phyloP scores from a whole-genome alignment of 1,140 invertebrate genomes.

The Cyclina sinensis region DNA sequence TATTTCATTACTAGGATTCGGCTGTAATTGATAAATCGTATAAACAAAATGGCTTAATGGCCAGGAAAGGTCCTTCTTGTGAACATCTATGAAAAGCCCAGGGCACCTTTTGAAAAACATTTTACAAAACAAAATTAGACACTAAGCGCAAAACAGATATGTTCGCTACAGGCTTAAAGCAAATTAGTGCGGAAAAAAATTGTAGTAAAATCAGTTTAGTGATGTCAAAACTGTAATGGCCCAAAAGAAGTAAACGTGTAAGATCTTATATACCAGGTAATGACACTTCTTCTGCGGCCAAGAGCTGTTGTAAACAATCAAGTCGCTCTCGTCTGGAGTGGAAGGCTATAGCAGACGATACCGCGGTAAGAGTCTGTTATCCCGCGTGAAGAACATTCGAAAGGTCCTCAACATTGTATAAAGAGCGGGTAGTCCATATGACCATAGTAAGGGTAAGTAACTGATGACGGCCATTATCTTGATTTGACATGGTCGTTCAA shows the following conservation, averaged over 20 bases:
- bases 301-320: slow-evolving; percentile 43
- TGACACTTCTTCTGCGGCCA: not conserved
- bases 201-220: not conserved
- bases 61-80: slow-evolving; percentile 24
- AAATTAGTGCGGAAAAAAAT: not conserved
- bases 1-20: slow-evolving; percentile 55
- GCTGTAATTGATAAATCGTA: slow-evolving; percentile 62
- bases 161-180: not conserved
- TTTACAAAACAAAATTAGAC: not conserved
- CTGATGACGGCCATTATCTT: slow-evolving; percentile 18
- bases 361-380: slow-evolving; percentile 33
- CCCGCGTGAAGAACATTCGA: slow-evolving; percentile 34
- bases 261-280: slow-evolving; percentile 7
- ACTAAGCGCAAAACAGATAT: not conserved
- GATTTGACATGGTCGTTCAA: slow-evolving; percentile 4
- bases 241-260: not conserved
- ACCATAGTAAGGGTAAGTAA: slow-evolving; percentile 13
- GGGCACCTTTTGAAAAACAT: not conserved
- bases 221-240: not conserved
- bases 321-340: slow-evolving; percentile 39
- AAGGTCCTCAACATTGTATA: slow-evolving; percentile 2
- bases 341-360: slow-evolving; percentile 20
- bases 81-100: not conserved
- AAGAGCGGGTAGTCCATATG: slow-evolving; percentile 32
- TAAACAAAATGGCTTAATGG: slow-evolving; percentile 42